Evolutionary conservation across 1,140 invertebrate species (phyloP).

Genomic region (Campoletis sonorensis): DNA sequence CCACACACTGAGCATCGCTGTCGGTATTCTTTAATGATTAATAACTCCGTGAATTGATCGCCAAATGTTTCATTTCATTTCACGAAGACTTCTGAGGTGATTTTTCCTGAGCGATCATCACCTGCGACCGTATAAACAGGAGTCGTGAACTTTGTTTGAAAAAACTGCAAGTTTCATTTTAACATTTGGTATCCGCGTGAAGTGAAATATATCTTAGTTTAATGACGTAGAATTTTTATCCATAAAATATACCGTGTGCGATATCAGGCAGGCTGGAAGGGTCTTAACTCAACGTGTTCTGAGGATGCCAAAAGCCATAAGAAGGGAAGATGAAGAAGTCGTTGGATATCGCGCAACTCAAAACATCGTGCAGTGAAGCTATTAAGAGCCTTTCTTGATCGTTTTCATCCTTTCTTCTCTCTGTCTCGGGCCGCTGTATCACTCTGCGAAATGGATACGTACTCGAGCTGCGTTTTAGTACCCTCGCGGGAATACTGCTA

Average conservation of each 20-base stretch:
- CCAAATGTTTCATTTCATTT: no score
- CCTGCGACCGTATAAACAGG: no score
- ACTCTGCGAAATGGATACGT: neutral
- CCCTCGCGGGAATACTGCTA: constrained; percentile 17
- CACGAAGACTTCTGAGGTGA: no score
- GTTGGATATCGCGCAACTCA: neutral
- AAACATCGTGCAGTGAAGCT: neutral
- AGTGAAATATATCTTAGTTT: neutral
- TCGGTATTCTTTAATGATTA: no score
- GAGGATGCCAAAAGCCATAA: neutral
- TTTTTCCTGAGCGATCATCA: no score
- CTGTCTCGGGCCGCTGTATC: neutral
- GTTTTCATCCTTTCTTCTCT: neutral
- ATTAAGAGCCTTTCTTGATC: constrained; percentile 4
- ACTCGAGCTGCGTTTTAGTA: constrained; percentile 30
- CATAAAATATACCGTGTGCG: neutral
- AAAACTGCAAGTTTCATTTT: no score
- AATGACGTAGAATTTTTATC: neutral
- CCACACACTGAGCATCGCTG: no score
- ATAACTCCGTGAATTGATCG: no score
- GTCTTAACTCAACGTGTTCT: neutral
- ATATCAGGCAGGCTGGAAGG: neutral
- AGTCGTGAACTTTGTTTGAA: no score
- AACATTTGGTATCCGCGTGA: no score
- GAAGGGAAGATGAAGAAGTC: neutral